Conservation (phyloP, 2,888 invertebrate species). For the Ganaspis brasiliensis region DNA sequence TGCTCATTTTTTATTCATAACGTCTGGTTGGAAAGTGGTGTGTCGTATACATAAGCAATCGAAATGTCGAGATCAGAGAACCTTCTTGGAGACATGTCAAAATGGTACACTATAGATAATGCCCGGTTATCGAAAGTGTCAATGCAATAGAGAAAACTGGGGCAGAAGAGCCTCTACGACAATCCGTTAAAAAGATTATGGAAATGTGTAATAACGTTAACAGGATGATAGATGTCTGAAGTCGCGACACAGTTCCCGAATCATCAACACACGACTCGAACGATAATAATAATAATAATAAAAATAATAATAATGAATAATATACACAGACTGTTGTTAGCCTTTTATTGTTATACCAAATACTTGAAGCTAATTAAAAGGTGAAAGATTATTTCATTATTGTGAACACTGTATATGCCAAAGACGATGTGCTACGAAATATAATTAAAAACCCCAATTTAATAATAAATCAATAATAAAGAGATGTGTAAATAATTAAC, state of each 20-base stretch:
- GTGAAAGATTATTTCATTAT: conserved; percentile 21
- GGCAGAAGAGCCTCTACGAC: conserved; percentile 58
- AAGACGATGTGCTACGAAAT: conserved; percentile 1
- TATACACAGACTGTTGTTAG: conserved; percentile 37
- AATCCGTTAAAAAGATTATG: conserved; percentile 69
- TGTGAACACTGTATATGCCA: conserved; percentile 11
- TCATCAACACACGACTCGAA: conserved; percentile 35
- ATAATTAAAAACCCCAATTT: background rate
- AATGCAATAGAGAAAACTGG: conserved; percentile 61
- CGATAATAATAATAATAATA: conserved; percentile 30
- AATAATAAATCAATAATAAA: no score
- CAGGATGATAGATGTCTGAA: conserved; percentile 56
- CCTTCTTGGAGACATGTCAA: conserved; percentile 19
- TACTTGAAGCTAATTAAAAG: conserved; percentile 40
- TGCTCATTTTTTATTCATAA: conserved; percentile 21
- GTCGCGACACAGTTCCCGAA: conserved; percentile 34
- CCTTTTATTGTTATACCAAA: conserved; percentile 39
- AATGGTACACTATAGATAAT: conserved; percentile 42
- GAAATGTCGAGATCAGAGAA: conserved; percentile 22
- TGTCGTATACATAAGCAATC: conserved; percentile 2
- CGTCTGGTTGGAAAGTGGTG: background rate
- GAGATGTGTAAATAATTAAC: no score
- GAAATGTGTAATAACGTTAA: conserved; percentile 66
- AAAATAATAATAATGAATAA: conserved; percentile 33
- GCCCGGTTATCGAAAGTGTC: conserved; percentile 56